A percentile compares a stretch with the other conserved stretches of the same genome.
Evolutionary conservation across 2,113 vertebrate species (phyloP).

Genomic region (Podarcis muralis): DNA sequence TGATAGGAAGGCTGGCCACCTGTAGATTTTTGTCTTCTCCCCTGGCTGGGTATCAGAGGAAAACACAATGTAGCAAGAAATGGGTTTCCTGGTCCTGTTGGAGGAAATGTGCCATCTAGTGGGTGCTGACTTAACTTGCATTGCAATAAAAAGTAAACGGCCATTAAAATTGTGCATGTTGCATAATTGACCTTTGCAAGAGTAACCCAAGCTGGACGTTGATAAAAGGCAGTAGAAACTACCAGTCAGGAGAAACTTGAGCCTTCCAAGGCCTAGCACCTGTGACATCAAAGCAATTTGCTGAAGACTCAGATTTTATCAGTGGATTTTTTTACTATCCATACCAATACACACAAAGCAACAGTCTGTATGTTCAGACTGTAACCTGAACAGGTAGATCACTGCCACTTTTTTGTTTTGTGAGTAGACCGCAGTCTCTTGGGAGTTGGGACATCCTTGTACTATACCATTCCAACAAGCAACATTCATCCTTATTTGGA

Average conservation of each 20-base stretch:
- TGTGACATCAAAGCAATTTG: neutral
- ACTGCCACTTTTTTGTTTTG: no score
- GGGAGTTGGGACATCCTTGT: no score
- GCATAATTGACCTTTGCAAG: neutral
- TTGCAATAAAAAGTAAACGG: neutral
- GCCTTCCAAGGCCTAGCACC: neutral
- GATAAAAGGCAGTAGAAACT: neutral
- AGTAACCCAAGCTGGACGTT: neutral
- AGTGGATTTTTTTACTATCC: neutral
- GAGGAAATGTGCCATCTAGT: conserved; percentile 52
- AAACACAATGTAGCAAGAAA: neutral
- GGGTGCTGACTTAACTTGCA: neutral
- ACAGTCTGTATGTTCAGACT: neutral
- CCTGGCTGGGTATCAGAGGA: neutral
- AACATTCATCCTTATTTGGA: no score
- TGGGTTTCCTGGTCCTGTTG: neutral
- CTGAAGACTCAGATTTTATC: neutral
- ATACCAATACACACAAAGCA: neutral
- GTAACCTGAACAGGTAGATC: no score
- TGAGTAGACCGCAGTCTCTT: no score
- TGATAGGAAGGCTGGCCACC: neutral
- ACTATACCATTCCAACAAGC: no score
- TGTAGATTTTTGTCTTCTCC: neutral
- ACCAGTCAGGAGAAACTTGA: neutral
- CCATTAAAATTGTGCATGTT: fast-evolving